Percentiles rank a stretch among this genome's conserved stretches.
Conservation (phyloP, 2,888 invertebrate genomes). For the Allolobophora icterica region DNA sequence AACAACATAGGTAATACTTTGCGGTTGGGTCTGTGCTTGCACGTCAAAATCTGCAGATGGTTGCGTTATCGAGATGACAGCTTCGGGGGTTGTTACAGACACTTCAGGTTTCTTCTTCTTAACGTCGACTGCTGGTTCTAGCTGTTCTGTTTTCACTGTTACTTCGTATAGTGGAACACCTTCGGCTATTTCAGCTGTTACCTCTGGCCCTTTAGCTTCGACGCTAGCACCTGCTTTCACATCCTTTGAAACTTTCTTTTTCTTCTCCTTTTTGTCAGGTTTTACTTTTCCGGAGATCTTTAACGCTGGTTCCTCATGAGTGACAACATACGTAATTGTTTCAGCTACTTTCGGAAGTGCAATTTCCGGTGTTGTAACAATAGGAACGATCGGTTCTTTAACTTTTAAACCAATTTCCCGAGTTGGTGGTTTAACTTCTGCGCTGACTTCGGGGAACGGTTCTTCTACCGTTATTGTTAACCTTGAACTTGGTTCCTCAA, state of each 20-base stretch:
- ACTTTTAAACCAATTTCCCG: neutral
- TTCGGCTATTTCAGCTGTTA: neutral
- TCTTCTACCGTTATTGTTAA: neutral
- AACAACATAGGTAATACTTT: neutral
- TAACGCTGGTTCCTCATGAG: neutral
- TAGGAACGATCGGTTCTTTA: neutral
- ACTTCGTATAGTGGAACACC: neutral
- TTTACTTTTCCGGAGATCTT: conserved; percentile 1
- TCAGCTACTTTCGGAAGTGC: neutral
- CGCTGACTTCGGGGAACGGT: neutral
- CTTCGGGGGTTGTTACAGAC: neutral
- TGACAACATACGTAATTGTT: conserved; percentile 8
- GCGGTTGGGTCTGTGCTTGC: neutral
- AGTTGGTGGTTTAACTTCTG: neutral
- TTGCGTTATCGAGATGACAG: neutral
- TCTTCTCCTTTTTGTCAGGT: conserved; percentile 14
- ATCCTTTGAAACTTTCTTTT: neutral
- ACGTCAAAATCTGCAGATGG: neutral
- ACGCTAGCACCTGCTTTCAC: neutral
- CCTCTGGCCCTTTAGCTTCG: neutral
- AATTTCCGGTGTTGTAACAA: neutral
- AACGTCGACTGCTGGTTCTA: neutral
- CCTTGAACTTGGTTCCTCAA: conserved; percentile 22
- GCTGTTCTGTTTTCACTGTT: neutral
- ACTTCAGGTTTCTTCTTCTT: conserved; percentile 1